Percentiles rank a stretch among this genome's conserved stretches.
Evolutionary conservation across 2,797 vertebrate species (phyloP).

Genomic region (Macropus fuliginosus): DNA sequence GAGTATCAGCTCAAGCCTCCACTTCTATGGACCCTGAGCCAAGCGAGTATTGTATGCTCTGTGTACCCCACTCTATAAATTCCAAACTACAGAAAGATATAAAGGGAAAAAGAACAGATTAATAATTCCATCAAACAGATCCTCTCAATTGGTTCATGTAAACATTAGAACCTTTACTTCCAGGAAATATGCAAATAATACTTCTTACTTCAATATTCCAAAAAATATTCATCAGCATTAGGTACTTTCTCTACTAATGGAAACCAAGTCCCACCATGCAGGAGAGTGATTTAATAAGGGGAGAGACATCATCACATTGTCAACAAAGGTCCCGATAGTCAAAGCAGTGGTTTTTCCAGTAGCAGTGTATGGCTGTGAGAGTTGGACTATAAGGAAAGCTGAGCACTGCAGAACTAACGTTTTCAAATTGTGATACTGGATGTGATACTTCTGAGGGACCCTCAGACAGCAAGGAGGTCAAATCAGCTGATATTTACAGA

Average conservation of each 20-base stretch:
- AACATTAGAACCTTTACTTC: neutral
- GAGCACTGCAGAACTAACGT: neutral
- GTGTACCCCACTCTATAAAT: neutral
- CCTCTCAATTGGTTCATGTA: neutral
- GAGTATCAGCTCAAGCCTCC: neutral
- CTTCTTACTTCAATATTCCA: neutral
- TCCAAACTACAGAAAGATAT: neutral
- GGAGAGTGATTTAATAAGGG: neutral
- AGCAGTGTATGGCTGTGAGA: neutral
- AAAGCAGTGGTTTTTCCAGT: neutral
- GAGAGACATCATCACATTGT: neutral
- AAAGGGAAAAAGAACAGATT: neutral
- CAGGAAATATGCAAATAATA: neutral
- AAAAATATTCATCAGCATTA: neutral
- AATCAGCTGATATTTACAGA: neutral
- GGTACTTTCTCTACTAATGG: neutral
- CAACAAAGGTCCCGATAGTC: neutral
- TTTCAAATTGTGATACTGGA: neutral
- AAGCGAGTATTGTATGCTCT: neutral
- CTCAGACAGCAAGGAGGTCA: neutral
- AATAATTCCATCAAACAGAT: neutral
- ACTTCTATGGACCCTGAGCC: neutral
- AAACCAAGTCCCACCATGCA: neutral
- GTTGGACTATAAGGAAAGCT: neutral
- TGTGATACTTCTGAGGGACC: neutral